Evolutionary conservation across 2,888 invertebrate species (phyloP).

Genomic region (Thecocarcelia acutangulata): DNA sequence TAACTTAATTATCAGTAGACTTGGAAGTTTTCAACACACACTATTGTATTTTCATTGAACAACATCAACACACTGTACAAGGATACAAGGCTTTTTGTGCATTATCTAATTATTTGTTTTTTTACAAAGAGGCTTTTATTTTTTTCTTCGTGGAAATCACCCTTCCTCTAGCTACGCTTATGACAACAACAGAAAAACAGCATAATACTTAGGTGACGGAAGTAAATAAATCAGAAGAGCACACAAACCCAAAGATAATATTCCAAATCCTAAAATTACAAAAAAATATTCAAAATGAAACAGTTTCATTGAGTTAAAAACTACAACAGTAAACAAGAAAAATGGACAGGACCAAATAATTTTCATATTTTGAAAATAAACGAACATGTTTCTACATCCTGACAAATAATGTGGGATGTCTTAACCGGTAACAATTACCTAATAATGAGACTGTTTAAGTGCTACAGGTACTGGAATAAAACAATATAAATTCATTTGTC

Average conservation of each 20-base stretch:
- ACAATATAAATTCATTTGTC: slow-evolving; percentile 13
- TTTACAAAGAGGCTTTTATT: too few relatives aligned
- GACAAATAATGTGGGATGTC: slow-evolving; percentile 34
- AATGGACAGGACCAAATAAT: neutral
- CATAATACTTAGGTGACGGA: slow-evolving; percentile 43
- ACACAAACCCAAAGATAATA: slow-evolving; percentile 3
- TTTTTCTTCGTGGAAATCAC: too few relatives aligned
- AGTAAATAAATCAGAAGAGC: slow-evolving; percentile 52
- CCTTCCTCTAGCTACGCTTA: too few relatives aligned
- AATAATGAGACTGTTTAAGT: neutral
- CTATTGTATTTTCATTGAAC: too few relatives aligned
- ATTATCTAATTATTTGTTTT: too few relatives aligned
- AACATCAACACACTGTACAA: too few relatives aligned
- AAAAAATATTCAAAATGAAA: slow-evolving; percentile 11
- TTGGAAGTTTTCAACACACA: too few relatives aligned
- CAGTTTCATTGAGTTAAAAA: slow-evolving; percentile 33
- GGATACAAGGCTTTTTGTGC: too few relatives aligned
- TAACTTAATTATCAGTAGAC: too few relatives aligned
- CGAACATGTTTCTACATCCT: slow-evolving; percentile 40
- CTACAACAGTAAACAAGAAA: neutral
- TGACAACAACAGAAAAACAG: too few relatives aligned
- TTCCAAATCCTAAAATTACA: slow-evolving; percentile 26
- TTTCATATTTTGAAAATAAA: slow-evolving; percentile 8
- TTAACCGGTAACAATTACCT: slow-evolving; percentile 30
- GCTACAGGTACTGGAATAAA: slow-evolving; percentile 23